Conservation (phyloP, 1,140 invertebrate species). For the Drosophila varians region DNA sequence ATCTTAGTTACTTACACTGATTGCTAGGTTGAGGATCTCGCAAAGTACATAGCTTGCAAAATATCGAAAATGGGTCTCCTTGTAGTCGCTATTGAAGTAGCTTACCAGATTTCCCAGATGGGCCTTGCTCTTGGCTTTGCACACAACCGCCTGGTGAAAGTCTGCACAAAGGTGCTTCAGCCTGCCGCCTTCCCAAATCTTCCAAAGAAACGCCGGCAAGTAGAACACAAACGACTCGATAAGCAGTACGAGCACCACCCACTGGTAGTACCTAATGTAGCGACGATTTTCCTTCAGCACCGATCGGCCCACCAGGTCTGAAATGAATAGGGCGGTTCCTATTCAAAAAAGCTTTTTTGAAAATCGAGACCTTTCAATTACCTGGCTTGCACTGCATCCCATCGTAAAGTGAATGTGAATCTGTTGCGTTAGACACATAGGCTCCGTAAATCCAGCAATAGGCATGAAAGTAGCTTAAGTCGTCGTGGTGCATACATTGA, state of each 20-base stretch:
- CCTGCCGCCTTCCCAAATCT: conserved; percentile 88
- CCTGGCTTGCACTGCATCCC: conserved; percentile 19
- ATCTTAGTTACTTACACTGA: conserved; percentile 85
- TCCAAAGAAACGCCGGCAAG: conserved; percentile 90
- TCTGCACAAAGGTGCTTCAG: conserved; percentile 85
- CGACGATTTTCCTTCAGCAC: conserved; percentile 16
- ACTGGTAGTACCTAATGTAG: conserved; percentile 94
- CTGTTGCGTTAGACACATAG: conserved; percentile 85
- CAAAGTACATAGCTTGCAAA: conserved; percentile 88
- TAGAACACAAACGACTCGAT: conserved; percentile 92
- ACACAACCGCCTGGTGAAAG: conserved; percentile 67
- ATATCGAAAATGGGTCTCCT: conserved; percentile 88
- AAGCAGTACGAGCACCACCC: conserved; percentile 92
- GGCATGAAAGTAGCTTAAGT: conserved; percentile 87
- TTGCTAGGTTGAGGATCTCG: conserved; percentile 89
- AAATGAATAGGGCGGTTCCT: background rate
- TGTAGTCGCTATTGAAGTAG: conserved; percentile 85
- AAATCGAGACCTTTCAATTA: no score
- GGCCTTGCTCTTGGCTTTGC: conserved; percentile 84
- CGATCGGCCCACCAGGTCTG: conserved; percentile 36
- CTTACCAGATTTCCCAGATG: conserved; percentile 85
- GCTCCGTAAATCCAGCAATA: conserved; percentile 92
- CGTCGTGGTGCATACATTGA: conserved; percentile 85
- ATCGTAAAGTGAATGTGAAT: conserved; percentile 36
- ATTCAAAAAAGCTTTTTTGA: conserved; percentile 26